Evolutionary conservation across 1,140 invertebrate genomes (phyloP), one percentile per base, ranked within the genome.

Genomic region (Sweltsa coloradensis): DNA sequence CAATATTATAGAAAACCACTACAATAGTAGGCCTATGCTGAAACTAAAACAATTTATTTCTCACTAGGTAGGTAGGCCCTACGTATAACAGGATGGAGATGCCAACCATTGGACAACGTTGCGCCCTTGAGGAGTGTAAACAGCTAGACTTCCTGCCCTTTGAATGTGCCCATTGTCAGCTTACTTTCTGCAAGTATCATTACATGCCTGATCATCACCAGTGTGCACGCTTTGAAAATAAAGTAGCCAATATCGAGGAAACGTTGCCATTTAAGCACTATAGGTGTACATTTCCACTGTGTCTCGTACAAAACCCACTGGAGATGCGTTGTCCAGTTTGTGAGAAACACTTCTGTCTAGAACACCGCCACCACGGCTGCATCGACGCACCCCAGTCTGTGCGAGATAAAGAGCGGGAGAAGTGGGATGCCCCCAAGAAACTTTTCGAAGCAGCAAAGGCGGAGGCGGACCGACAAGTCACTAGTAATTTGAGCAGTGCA

Each of bases 331-430:
- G 78, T 65, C 53, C 56, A 23, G 70, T 71, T 45, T 81, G 77
- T 58, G 56, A 64, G 3, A 68, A 71, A 57, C 71, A 75, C 55
- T 78, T 70, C 51, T 81, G 78, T 65, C 65, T 74, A 45, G 64
- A 70, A 40, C 78, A 81, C 55, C 63, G 78, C 41, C 75, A 79
- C 63, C 69, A 73, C 51, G 72, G 73, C 49, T 78, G 78, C 55
- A 58, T 63, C 22, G 71, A 72, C 59, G 60, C 70, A 50, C 64
- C 66, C 58, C 59, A 66, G 47, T 60, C 66, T 39, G 62, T 62
- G 47, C 58, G 68, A 56, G 58, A 65, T 49, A 60, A 60, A 21
- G 68, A 67, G 55, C 67, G 67, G 51, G 66, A 69, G 44, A 66
- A 72, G 56, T 67, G 69, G 52, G 63, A 69, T 53, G 68, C 59